Percentiles rank a stretch among this genome's conserved stretches.
These are phyloP conservation scores for Deroptyus accipitrinus DNA, from an alignment of 2,113 vertebrate species.

Conservation along the genomic window DNA sequence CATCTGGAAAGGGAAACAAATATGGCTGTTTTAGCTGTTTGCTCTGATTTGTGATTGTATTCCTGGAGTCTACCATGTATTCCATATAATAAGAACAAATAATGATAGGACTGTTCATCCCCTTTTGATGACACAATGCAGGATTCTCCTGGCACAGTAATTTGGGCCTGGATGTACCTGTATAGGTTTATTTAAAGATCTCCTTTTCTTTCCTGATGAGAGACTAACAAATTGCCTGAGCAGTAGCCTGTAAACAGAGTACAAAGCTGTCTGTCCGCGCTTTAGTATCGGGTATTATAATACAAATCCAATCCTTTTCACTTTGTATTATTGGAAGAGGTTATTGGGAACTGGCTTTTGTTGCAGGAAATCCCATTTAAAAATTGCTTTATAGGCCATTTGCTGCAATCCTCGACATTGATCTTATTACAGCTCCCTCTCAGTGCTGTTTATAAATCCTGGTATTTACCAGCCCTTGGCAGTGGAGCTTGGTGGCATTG, in stretches of 20 bases:
- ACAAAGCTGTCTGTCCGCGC: not conserved
- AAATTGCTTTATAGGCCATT: constrained; percentile 54
- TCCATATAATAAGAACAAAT: not conserved
- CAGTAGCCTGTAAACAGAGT: not conserved
- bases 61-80: not conserved
- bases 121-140: not conserved
- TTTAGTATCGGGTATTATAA: not conserved
- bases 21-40: not conserved
- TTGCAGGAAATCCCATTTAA: constrained; percentile 43
- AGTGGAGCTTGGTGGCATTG: not conserved
- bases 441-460: not conserved
- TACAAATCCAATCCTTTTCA: constrained; percentile 11
- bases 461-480: not conserved
- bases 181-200: not conserved
- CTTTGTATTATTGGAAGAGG: not conserved
- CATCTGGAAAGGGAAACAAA: not conserved
- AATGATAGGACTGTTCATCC: rapidly evolving
- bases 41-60: not conserved
- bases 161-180: not conserved
- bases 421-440: constrained; percentile 35
- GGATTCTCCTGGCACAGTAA: not conserved
- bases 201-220: not conserved
- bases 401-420: constrained; percentile 34
- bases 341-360: constrained; percentile 8
- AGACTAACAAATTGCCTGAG: not conserved